phyloP scores from a whole-genome alignment of 2,888 invertebrate genomes.

The Diloba caeruleocephala region DNA sequence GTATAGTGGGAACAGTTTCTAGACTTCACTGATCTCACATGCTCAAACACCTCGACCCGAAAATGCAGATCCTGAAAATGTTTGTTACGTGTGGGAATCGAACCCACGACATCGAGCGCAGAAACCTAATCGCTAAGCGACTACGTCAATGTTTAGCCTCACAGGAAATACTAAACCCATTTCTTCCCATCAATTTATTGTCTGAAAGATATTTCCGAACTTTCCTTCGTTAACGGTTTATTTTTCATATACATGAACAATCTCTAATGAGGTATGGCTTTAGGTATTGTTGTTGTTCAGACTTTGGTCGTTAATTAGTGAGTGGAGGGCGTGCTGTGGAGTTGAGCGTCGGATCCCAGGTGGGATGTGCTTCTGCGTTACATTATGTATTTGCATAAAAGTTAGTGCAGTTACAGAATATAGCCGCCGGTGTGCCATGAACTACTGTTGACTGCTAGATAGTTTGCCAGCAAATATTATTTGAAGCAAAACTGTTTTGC shows the following conservation, averaged over 20 bases:
- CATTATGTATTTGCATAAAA: conserved; percentile 74
- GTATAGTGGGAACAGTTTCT: no score
- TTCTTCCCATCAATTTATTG: conserved; percentile 34
- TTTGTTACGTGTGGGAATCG: no score
- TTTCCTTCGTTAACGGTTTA: conserved; percentile 38
- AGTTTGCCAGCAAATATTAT: conserved; percentile 48
- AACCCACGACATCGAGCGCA: no score
- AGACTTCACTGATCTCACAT: no score
- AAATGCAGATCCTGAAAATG: no score
- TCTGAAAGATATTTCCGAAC: conserved; percentile 35
- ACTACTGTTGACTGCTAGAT: conserved; percentile 49
- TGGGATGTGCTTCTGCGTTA: conserved; percentile 70
- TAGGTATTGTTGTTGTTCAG: conserved; percentile 67
- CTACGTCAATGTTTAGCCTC: conserved; percentile 8
- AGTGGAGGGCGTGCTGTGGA: conserved; percentile 59
- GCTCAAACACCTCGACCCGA: no score
- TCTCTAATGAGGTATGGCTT: conserved; percentile 70
- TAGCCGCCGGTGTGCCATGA: conserved; percentile 54
- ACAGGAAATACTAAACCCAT: conserved; percentile 8
- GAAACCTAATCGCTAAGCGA: background rate
- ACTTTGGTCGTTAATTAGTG: conserved; percentile 80
- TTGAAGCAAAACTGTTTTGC: conserved; percentile 51
- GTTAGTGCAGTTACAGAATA: conserved; percentile 70
- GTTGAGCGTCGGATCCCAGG: conserved; percentile 70
- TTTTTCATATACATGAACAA: conserved; percentile 55